These are phyloP conservation scores for Arizona elegans DNA, from an alignment of 2,113 vertebrate genomes.

Conservation along the genomic window DNA sequence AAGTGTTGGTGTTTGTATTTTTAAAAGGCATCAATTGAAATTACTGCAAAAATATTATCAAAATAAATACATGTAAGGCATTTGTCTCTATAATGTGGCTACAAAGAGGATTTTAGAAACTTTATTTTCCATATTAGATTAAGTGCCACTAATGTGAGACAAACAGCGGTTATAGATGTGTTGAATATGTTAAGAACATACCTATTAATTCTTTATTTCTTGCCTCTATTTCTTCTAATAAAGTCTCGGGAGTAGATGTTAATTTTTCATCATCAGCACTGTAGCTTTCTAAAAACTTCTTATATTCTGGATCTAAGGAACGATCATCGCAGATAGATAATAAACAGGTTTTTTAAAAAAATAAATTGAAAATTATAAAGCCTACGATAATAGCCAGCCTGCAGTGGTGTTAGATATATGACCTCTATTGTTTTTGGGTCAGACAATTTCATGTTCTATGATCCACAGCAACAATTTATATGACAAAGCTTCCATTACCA, in stretches of 20 bases:
- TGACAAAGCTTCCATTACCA: neutral
- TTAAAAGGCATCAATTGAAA: neutral
- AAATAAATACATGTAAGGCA: neutral
- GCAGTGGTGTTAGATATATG: neutral
- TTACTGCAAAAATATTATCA: neutral
- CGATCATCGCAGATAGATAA: conserved; percentile 1
- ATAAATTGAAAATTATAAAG: neutral
- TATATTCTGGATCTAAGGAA: conserved; percentile 89
- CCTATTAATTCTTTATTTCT: conserved; percentile 94
- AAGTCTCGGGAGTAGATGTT: conserved; percentile 91
- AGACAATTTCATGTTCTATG: neutral
- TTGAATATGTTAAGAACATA: conserved; percentile 55
- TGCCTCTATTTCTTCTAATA: conserved; percentile 96
- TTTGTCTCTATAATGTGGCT: neutral
- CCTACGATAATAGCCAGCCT: neutral
- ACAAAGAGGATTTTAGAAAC: neutral
- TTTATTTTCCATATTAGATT: neutral
- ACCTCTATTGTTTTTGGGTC: neutral
- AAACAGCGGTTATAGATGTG: neutral
- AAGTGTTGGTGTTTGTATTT: conserved; percentile 5
- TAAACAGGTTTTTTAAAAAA: neutral
- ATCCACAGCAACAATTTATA: neutral
- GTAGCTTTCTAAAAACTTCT: conserved; percentile 92
- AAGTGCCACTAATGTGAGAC: neutral
- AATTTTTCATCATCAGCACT: conserved; percentile 92